Percentiles rank a stretch among this genome's conserved stretches.
Evolutionary conservation across 2,888 invertebrate species (phyloP).

Genomic region (Agriopis aurantiaria): DNA sequence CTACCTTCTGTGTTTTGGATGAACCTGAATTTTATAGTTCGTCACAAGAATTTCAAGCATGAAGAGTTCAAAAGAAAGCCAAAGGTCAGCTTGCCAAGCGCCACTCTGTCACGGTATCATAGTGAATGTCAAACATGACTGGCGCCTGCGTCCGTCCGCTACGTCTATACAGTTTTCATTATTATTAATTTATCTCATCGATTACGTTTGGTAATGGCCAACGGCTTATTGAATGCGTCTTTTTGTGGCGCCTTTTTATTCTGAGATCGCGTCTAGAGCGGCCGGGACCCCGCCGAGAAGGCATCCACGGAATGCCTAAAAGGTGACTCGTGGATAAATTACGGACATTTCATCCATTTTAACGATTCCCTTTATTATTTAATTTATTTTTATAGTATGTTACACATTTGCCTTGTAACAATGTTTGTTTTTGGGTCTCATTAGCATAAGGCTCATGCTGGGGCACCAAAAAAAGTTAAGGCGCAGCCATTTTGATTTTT

Average conservation of each 20-base stretch:
- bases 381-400: slow-evolving; percentile 86
- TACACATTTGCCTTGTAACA: slow-evolving; percentile 85
- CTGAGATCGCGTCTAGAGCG: slow-evolving; percentile 82
- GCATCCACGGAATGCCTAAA: slow-evolving; percentile 85
- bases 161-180: slow-evolving; percentile 72
- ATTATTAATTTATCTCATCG: slow-evolving; percentile 85
- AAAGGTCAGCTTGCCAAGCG: neutral
- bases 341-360: slow-evolving; percentile 85
- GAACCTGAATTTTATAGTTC: neutral
- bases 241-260: slow-evolving; percentile 86
- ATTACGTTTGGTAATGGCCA: slow-evolving; percentile 83
- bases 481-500: slow-evolving; percentile 74
- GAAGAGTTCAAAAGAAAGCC: neutral
- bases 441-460: slow-evolving; percentile 84
- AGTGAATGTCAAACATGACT: slow-evolving; percentile 53
- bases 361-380: slow-evolving; percentile 86
- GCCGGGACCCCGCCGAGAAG: slow-evolving; percentile 80
- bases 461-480: slow-evolving; percentile 67
- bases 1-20: no score
- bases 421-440: slow-evolving; percentile 85
- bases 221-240: slow-evolving; percentile 84
- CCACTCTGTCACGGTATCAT: slow-evolving; percentile 2
- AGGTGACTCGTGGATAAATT: slow-evolving; percentile 86
- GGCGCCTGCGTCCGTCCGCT: slow-evolving; percentile 51
- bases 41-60: slow-evolving; percentile 8